Base-by-base conservation (phyloP, 2,888 invertebrate species). In the Aphelenchoides bicaudatus region DNA sequence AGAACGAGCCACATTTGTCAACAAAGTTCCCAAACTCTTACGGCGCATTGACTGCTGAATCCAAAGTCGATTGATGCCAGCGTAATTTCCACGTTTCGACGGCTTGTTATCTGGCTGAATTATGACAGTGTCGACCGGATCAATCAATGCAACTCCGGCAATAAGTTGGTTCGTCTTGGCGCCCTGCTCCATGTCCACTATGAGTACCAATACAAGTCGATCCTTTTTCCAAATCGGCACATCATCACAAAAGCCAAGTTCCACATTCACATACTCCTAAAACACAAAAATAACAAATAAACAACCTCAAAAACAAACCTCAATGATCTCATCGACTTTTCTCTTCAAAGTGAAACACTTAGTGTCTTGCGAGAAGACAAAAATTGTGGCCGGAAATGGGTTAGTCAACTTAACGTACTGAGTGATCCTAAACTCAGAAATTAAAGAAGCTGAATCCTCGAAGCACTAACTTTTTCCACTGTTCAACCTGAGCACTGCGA, bases 1-100 rank as follows among this genome's bases (percentile, higher is more conserved):
- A 3, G 58, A 58, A 13, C 67, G 46, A 23, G 59, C 48, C 13
- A 50, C 38, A 23, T 65, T 58, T 28, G 68, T 48, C 52, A 65
- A 30, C n/a, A 50, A 46, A 1, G 58, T 51, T 5, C 67, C 65
- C 16, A 65, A 16, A 21, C 67, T 58, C 16, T 53, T 49, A 16
- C 61, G 53, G 10, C 65, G 54, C n/a, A 65, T 34, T n/a, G 19
- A 47, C 1, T 55, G 34, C 29, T 66, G 66, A 2, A 70, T 57
- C 66, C 66, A 66, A 28, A 66, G 52, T 19, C 66, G 50, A 30
- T 66, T 66, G 39, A 66, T 19, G 34, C 69, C 69, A 16, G 69
- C 27, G 31, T 69, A 66, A 16, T 31, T n/a, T 23, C 60, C 66
- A 13, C 53, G 39, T n/a, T n/a, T n/a, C 48, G 60, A 67, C 3